A percentile compares a stretch with the other conserved stretches of the same genome.
phyloP scores from a whole-genome alignment of 2,797 vertebrate genomes.

The Enoplosus armatus region DNA sequence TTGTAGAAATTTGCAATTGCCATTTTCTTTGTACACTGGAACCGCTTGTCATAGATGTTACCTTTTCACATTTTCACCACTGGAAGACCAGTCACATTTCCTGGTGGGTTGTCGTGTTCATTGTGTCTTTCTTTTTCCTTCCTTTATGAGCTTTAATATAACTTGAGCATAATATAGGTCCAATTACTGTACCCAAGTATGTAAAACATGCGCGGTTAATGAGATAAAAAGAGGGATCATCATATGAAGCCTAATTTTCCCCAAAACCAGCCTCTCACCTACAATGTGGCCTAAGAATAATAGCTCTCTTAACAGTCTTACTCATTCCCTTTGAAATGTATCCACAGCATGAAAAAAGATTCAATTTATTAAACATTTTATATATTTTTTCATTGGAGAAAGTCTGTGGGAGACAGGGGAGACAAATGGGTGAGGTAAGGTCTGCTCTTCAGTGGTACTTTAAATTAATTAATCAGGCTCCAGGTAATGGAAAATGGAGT shows the following conservation, averaged over 20 bases:
- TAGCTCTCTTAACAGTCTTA: background rate
- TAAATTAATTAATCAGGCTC: constrained; percentile 34
- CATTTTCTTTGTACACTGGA: too few species aligned
- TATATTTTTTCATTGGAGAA: background rate
- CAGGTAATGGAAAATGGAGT: constrained; percentile 28
- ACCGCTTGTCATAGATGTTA: too few species aligned
- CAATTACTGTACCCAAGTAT: background rate
- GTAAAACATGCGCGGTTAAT: background rate
- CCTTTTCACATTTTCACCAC: background rate
- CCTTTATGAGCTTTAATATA: background rate
- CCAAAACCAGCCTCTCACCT: background rate
- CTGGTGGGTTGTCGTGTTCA: background rate
- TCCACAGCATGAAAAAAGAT: background rate
- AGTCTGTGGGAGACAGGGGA: background rate
- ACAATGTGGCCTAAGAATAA: background rate
- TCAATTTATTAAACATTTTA: constrained; percentile 9
- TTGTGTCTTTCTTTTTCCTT: background rate
- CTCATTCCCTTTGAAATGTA: constrained; percentile 11
- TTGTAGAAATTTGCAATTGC: too few species aligned
- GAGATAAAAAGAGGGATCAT: background rate
- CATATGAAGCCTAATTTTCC: background rate
- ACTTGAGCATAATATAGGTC: background rate
- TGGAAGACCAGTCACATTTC: background rate
- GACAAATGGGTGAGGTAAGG: background rate
- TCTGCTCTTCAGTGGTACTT: constrained; percentile 30